Evolutionary conservation across 2,113 vertebrate genomes (phyloP).

Genomic region (Kryptolebias marmoratus): DNA sequence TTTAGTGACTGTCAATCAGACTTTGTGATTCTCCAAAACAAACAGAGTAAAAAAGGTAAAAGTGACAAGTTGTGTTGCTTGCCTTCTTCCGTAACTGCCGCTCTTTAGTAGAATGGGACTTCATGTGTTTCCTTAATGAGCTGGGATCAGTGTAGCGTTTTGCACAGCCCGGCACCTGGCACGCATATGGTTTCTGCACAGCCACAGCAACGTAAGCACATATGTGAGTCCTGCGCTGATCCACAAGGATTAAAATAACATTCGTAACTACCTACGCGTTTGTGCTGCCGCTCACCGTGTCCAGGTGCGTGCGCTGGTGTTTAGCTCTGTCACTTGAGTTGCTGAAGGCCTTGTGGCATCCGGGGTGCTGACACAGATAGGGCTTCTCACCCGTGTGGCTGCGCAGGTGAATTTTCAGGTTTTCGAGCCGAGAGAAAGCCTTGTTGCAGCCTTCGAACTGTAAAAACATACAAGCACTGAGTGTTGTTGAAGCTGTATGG

Average conservation of each 20-base stretch:
- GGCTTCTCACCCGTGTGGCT: conserved; percentile 98
- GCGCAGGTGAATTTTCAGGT: conserved; percentile 96
- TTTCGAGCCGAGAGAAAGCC: conserved; percentile 96
- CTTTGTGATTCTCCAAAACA: neutral
- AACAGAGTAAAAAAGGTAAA: neutral
- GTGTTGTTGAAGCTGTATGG: neutral
- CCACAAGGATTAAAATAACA: conserved; percentile 1
- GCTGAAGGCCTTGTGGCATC: conserved; percentile 97
- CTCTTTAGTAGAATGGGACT: conserved; percentile 93
- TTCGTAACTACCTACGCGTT: neutral
- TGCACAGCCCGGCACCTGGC: conserved; percentile 93
- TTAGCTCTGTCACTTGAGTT: conserved; percentile 98
- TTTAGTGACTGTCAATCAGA: neutral
- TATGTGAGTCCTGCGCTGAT: neutral
- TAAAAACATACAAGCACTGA: conserved; percentile 13
- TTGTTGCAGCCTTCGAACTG: conserved; percentile 98
- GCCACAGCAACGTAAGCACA: conserved; percentile 27
- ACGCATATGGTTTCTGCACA: conserved; percentile 94
- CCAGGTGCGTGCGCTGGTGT: conserved; percentile 96
- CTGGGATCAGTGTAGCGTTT: conserved; percentile 98
- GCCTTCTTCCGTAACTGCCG: conserved; percentile 93
- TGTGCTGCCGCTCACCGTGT: conserved; percentile 75
- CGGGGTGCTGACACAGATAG: conserved; percentile 91
- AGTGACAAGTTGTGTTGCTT: neutral
- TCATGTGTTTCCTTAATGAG: conserved; percentile 95